Evolutionary conservation across 2,797 vertebrate genomes (phyloP), one percentile per base, ranked within the genome.

Genomic region (Lacerta agilis): DNA sequence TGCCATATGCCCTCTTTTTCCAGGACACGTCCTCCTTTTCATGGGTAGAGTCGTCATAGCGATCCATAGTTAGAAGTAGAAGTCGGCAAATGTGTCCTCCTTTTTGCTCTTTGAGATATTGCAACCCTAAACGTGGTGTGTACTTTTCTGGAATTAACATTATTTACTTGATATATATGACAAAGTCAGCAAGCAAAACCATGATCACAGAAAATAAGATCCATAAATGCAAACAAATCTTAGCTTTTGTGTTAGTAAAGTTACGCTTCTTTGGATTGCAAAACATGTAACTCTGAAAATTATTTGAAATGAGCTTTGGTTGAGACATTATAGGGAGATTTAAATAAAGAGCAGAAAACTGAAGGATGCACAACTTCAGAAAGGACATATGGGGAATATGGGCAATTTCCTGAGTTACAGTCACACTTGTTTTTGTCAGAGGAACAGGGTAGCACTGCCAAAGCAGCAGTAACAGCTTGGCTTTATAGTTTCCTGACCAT

Each of bases 401-500:
- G n/a, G 4, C 38, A 85, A 20, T 69, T 75, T 66, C 33, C 29
- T 75, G 58, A 89, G 38, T 64, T 88, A 25, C 25, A 36, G 69
- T 33, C 67, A 61, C 49, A 38, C 27, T 64, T 36, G 58, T 61
- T 81, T 55, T 69, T 18, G 33, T 61, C 33, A 1, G 43, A 81
- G 45, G 79, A 85, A 61, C 61, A 36, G 11, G 64, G 3, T 18
- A 71, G 45, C 23, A 38, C 3, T 23, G 81, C 79, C 58, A 82
- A 36, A 71, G 64, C 25, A 78, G 49, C 79, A 73, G 67, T 80
- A 41, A 77, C 83, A 80, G 38, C 29, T 76, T 29, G 23, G 77
- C 17, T 36, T 86, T 10, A 0, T 43, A 33, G 18, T 87, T 38
- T 93, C 89, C 83, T 83, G 87, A 79, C 87, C 92, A 67, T 94